Base-by-base conservation (phyloP, 2,113 vertebrate genomes). In the Heterocephalus glaber region DNA sequence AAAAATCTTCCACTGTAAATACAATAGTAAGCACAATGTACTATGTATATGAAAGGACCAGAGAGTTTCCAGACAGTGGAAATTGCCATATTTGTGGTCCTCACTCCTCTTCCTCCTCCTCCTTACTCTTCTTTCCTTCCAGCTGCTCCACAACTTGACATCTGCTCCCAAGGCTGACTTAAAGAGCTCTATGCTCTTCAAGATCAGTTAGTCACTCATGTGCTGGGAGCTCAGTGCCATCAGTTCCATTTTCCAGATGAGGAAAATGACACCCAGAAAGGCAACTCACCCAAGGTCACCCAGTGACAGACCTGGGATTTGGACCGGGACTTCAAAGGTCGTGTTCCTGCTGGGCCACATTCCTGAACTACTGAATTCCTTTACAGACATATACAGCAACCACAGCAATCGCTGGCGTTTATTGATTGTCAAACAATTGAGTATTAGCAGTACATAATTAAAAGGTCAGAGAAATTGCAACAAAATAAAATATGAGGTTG, bases 21-120 rank as follows among this genome's bases (percentile, higher is more conserved):
- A 24, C 13, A 28, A 35, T 8, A 1, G 9, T 47, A 47, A 20
- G 44, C 17, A 60, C 2, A 7, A 19, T 1, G 4, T 30, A 11
- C 16, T 1, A 5, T 2, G 7, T 14, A 56, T n/a, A 56, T n/a
- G 20, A 56, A 44, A 56, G 22, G 28, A 13, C 13, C 7, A 19
- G 20, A 19, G 20, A 28, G 6, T 14, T 65, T 80, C 28, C 7
- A 47, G 6, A 49, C n/a, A 63, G 56, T 1, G 7, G 35, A 72
- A 79, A 41, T 20, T 41, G 49, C 8, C 33, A 0, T 4, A 8
- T 17, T 33, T 14, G 4, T 60, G 33, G n/a, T 30, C 44, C 7
- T 89, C 6, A 3, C 11, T 47, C 81, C 52, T 47, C 79, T 68
- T 28, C 56, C 58, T 88, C 65, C 77, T 49, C 58, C n/a, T 68